Base-by-base conservation (phyloP, 2,113 vertebrate species). In the Diadophis punctatus region DNA sequence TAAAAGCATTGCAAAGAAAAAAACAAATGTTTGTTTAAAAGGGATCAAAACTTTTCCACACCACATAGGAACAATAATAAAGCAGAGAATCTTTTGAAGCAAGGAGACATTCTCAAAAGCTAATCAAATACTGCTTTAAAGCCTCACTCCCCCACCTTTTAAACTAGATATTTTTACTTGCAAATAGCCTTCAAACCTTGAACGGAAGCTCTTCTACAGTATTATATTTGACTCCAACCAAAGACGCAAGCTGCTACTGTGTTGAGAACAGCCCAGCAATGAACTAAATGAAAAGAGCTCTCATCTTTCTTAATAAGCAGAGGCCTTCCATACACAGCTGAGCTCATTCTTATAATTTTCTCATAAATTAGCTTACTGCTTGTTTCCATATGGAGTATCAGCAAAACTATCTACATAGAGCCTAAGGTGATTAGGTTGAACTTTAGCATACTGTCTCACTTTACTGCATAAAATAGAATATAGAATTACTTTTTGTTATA, bases 241-340 rank as follows among this genome's bases (percentile, higher is more conserved):
- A 93, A 93, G 0, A 8, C 89, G 89, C 49, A 51, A 90, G 11
- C 94, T 92, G 68, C 58, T 95, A 11, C 91, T 95, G 10, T 87
- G 10, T 30, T 49, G 8, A 89, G 84, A 0, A 68, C 85, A 96
- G 86, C 95, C 93, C 92, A 95, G 85, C 91, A 96, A 91, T 52
- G 93, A 91, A 93, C 89, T 90, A 92, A 1, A n/a, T 0, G 0
- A 0, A 0, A 14, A 48, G 0, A 0, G 12, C 14, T 1, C 93
- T 95, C 80, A 86, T 89, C 85, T 43, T 92, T 58, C 94, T 97
- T 97, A 96, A 96, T 89, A 88, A 43, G 74, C 12, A 6, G 87
- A 95, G 90, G 91, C 94, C 88, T 94, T 85, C 95, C 94, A 52
- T 56, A 55, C 55, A 93, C 96, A 97, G 95, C 97, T 97, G 97